phyloP scores from a whole-genome alignment of 2,113 vertebrate genomes.

The Chunga burmeisteri region DNA sequence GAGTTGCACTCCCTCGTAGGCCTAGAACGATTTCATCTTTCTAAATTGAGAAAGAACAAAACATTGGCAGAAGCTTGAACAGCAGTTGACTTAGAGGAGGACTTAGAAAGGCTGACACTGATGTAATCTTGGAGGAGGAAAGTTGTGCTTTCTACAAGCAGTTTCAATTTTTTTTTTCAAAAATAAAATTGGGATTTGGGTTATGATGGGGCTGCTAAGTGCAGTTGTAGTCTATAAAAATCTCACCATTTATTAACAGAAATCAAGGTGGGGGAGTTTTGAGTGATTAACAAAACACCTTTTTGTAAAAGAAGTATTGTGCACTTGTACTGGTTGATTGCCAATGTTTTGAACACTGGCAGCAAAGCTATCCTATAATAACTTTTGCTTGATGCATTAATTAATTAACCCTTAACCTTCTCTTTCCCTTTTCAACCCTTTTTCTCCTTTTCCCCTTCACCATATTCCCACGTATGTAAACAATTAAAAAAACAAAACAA shows the following conservation, averaged over 20 bases:
- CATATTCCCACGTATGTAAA: slow-evolving; percentile 70
- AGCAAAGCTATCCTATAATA: slow-evolving; percentile 80
- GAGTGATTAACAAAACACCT: background rate
- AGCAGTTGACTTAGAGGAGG: slow-evolving; percentile 21
- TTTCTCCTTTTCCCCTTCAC: slow-evolving; percentile 78
- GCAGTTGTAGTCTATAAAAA: slow-evolving; percentile 22
- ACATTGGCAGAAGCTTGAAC: slow-evolving; percentile 77
- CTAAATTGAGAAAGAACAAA: slow-evolving; percentile 77
- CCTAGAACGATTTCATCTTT: slow-evolving; percentile 67
- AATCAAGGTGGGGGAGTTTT: background rate
- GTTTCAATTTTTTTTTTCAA: background rate
- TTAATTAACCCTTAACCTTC: slow-evolving; percentile 89
- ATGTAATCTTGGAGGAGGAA: background rate
- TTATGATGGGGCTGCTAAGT: slow-evolving; percentile 18
- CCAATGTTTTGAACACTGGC: slow-evolving; percentile 79
- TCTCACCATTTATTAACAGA: background rate
- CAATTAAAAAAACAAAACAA: slow-evolving; percentile 54
- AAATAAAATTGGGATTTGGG: background rate
- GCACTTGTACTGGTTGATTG: slow-evolving; percentile 33
- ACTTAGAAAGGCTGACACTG: background rate
- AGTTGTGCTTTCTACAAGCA: background rate
- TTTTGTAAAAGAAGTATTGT: background rate
- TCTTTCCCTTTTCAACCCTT: slow-evolving; percentile 87
- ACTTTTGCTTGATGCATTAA: slow-evolving; percentile 85
- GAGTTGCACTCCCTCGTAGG: slow-evolving; percentile 44